Evolutionary conservation across 2,113 vertebrate genomes (phyloP).

Genomic region (Saimiri boliviensis): DNA sequence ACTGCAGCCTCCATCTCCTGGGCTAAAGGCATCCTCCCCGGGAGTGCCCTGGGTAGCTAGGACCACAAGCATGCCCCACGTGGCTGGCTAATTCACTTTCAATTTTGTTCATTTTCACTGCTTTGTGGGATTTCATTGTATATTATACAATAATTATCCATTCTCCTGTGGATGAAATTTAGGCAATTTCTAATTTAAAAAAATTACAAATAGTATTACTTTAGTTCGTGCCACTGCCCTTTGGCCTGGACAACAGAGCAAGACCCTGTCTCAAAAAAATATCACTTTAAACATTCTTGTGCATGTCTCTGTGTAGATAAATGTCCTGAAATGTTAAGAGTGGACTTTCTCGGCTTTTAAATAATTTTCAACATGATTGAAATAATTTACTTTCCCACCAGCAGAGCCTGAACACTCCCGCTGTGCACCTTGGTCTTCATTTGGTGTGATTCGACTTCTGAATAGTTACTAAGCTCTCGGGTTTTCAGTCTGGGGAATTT

Average conservation of each 20-base stretch:
- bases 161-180: neutral
- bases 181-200: neutral
- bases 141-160: too few species aligned
- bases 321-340: neutral
- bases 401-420: neutral
- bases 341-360: neutral
- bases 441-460: fast-evolving
- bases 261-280: too few species aligned
- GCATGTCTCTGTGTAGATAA: neutral
- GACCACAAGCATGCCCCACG: neutral
- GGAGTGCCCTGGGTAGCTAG: neutral
- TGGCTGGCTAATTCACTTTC: neutral
- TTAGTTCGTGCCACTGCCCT: too few species aligned
- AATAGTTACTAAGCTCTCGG: neutral
- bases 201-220: neutral
- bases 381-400: neutral
- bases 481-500: neutral
- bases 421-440: too few species aligned
- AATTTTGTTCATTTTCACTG: neutral
- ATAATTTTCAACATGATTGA: neutral
- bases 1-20: neutral
- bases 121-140: neutral
- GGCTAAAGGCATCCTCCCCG: neutral
- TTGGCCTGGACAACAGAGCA: too few species aligned
- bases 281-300: too few species aligned